Evolutionary conservation across 2,797 vertebrate species (phyloP).

Genomic region (Tachyglossus aculeatus): DNA sequence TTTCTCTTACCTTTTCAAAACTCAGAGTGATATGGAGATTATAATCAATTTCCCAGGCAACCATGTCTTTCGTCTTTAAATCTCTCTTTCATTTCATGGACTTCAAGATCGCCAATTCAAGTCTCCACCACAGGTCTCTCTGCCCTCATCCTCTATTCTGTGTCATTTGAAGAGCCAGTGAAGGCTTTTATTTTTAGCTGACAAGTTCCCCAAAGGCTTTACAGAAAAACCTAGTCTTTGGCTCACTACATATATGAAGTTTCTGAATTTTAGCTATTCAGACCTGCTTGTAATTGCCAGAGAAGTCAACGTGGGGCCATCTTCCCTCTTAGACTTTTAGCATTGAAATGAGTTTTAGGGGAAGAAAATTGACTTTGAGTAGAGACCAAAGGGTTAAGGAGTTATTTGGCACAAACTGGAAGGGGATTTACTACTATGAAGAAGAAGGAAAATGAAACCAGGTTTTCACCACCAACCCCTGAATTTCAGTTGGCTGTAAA

Average conservation of each 20-base stretch:
- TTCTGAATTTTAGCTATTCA: neutral
- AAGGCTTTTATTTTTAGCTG: constrained; percentile 38
- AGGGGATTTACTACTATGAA: neutral
- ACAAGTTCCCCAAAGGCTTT: constrained; percentile 28
- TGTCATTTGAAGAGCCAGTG: constrained; percentile 6
- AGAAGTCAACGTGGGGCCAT: constrained; percentile 9
- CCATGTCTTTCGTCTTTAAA: constrained; percentile 5
- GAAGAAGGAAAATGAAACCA: no score
- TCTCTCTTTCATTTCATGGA: constrained; percentile 18
- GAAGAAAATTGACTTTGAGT: constrained; percentile 19
- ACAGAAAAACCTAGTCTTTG: constrained; percentile 4
- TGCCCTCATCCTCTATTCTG: constrained; percentile 5
- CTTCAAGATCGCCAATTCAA: constrained; percentile 20
- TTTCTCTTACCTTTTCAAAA: no score
- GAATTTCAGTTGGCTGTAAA: no score
- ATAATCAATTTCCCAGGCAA: constrained; percentile 35
- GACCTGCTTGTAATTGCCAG: constrained; percentile 32
- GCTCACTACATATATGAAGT: constrained; percentile 46
- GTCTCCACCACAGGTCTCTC: neutral
- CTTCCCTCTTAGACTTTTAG: constrained; percentile 43
- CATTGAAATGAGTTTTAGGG: constrained; percentile 40
- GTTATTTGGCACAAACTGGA: constrained; percentile 4
- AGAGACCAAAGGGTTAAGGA: neutral
- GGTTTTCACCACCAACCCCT: no score
- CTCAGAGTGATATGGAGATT: neutral